Base-by-base conservation (phyloP, 2,888 invertebrate species). In the Cancer borealis region DNA sequence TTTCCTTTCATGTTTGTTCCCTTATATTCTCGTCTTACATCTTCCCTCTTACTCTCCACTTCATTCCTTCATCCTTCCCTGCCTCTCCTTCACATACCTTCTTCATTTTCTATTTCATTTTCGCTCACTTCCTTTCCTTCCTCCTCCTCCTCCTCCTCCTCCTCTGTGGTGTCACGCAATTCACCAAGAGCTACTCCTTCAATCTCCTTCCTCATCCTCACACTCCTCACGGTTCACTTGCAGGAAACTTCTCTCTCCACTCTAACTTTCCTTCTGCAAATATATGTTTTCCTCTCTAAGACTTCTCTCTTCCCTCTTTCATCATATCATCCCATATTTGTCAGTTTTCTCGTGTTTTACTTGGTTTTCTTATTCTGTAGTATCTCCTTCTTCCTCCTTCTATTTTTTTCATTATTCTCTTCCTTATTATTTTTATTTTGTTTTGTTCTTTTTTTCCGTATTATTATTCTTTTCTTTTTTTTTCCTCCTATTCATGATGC, bases 61-160 rank as follows among this genome's bases (percentile, higher is more conserved):
- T 66, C 66, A 1, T 21, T 66, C n/a, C 30, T 79, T 30, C 10
- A 1, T 30, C 30, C 0, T 30, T 30, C 26, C 8, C 4, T 79
- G 12, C 26, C 10, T 79, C 26, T n/a, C 26, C 26, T 14, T 79
- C 73, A 3, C 26, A 26, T 26, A 21, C 17, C 5, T 5, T 21
- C n/a, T 21, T n/a, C 0, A 5, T 21, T 10, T 6, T 79, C 30
- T 1, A 1, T 8, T 30, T 30, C 30, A 26, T 79, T 10, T 30
- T 8, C 30, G 0, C n/a, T n/a, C n/a, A 5, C n/a, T 5, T 66
- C 66, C 5, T 30, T 49, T 10, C 17, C 79, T 26, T 30, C 30
- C 79, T 79, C 79, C 79, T 79, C 79, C 30, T 30, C 30, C 79
- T 79, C 79, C 66, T 66, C 66, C 66, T 66, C 66, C 66, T 66